These are phyloP conservation scores for Drosophila niveifrons DNA, from an alignment of 2,888 invertebrate genomes.

Conservation along the genomic window DNA sequence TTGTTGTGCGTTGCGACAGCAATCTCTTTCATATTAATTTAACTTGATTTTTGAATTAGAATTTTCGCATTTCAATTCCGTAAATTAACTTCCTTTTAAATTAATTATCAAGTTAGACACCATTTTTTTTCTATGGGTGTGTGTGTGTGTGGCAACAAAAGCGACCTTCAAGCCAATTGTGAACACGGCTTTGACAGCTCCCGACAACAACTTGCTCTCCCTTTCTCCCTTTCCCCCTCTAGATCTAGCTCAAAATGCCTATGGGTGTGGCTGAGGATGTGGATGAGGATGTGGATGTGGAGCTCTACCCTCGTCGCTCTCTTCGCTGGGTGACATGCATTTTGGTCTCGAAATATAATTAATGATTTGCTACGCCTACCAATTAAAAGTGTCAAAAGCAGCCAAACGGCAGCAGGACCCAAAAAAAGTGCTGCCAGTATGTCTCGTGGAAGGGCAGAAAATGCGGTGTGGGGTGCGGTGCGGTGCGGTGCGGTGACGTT, in stretches of 20 bases:
- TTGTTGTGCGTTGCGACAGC: too few relatives aligned
- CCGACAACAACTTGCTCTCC: neutral
- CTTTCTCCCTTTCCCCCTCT: neutral
- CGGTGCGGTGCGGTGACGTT: neutral
- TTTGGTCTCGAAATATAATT: constrained; percentile 74
- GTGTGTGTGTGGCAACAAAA: neutral
- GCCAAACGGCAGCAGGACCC: constrained; percentile 20
- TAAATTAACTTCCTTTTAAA: constrained; percentile 26
- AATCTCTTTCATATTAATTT: neutral
- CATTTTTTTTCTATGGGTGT: neutral
- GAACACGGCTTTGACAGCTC: constrained; percentile 28
- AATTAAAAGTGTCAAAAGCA: constrained; percentile 79
- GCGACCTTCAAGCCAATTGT: constrained; percentile 20
- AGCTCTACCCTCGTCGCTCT: constrained; percentile 3
- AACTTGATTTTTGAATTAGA: neutral
- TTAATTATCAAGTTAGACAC: constrained; percentile 27
- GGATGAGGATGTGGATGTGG: neutral
- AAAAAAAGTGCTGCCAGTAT: neutral
- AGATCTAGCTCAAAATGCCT: neutral
- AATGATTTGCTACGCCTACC: constrained; percentile 78
- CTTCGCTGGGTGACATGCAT: constrained; percentile 66
- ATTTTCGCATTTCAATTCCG: neutral
- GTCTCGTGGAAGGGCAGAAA: constrained; percentile 9
- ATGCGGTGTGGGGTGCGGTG: neutral
- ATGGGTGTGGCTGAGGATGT: neutral